A percentile compares a stretch with the other conserved stretches of the same genome.
phyloP scores from a whole-genome alignment of 2,113 vertebrate genomes.

The Agelaius tricolor region DNA sequence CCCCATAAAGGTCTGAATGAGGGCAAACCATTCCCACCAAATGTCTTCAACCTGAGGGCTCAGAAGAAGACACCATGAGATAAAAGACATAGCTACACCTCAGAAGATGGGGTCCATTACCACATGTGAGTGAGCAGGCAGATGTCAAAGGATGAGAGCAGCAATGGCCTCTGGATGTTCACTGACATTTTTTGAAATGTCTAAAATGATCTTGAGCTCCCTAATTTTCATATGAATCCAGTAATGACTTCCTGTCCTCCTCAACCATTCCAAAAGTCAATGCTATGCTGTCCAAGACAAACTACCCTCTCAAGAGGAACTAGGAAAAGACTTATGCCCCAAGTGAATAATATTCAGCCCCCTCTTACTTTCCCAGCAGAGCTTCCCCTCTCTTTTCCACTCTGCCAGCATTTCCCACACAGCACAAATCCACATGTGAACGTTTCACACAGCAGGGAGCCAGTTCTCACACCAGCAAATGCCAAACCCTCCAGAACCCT shows the following conservation, averaged over 20 bases:
- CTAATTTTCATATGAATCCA: neutral
- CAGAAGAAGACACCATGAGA: neutral
- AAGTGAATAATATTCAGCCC: slow-evolving; percentile 33
- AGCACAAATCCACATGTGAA: slow-evolving; percentile 24
- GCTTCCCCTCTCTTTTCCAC: slow-evolving; percentile 2
- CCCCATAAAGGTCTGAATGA: neutral
- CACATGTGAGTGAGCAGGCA: neutral
- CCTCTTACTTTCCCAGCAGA: slow-evolving; percentile 57
- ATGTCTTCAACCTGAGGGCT: neutral
- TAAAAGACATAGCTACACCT: neutral
- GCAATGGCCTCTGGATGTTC: neutral
- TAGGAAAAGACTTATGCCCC: neutral
- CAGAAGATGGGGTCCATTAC: neutral
- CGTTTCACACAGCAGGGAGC: neutral
- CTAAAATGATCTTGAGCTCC: neutral
- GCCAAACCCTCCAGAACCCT: slow-evolving; percentile 1
- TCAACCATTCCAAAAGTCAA: neutral
- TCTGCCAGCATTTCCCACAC: slow-evolving; percentile 40
- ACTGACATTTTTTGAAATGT: neutral
- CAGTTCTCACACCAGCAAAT: slow-evolving; percentile 16
- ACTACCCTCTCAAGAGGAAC: neutral
- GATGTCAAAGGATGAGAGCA: neutral
- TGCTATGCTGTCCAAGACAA: neutral
- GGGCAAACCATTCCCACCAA: neutral
- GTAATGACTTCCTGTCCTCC: neutral